phyloP scores from a whole-genome alignment of 2,797 vertebrate genomes.

The Enteromius argenteus region DNA sequence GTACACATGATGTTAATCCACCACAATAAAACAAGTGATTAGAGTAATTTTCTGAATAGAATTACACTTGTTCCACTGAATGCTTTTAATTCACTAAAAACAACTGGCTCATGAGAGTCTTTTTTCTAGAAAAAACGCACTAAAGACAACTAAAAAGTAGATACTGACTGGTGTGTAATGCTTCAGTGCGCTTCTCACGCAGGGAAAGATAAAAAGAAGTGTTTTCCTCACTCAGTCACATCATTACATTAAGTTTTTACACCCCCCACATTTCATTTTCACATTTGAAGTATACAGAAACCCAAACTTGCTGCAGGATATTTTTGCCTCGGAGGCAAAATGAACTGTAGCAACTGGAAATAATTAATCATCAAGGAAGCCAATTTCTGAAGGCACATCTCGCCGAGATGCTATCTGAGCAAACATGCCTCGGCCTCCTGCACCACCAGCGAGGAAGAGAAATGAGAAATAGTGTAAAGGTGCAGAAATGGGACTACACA shows the following conservation, averaged over 20 bases:
- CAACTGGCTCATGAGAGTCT: neutral
- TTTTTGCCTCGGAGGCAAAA: constrained; percentile 14
- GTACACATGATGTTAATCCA: neutral
- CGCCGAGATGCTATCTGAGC: constrained; percentile 39
- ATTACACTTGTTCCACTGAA: neutral
- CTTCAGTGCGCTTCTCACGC: neutral
- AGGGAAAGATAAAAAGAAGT: neutral
- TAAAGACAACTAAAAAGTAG: neutral
- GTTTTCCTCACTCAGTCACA: constrained; percentile 6
- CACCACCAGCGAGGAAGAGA: constrained; percentile 8
- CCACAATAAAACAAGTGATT: neutral
- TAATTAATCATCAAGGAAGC: constrained; percentile 38
- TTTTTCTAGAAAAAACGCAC: neutral
- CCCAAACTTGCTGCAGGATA: constrained; percentile 12
- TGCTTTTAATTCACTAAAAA: neutral
- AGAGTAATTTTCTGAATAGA: neutral
- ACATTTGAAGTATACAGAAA: neutral
- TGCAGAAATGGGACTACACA: constrained; percentile 34
- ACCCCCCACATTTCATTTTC: neutral
- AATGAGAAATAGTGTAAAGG: constrained; percentile 4
- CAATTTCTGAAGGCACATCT: constrained; percentile 4
- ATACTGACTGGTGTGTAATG: too few species aligned
- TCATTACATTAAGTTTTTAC: neutral
- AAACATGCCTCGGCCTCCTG: constrained; percentile 42
- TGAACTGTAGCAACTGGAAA: constrained; percentile 6